Evolutionary conservation across 2,797 vertebrate genomes (phyloP).

Genomic region (Notamacropus eugenii): DNA sequence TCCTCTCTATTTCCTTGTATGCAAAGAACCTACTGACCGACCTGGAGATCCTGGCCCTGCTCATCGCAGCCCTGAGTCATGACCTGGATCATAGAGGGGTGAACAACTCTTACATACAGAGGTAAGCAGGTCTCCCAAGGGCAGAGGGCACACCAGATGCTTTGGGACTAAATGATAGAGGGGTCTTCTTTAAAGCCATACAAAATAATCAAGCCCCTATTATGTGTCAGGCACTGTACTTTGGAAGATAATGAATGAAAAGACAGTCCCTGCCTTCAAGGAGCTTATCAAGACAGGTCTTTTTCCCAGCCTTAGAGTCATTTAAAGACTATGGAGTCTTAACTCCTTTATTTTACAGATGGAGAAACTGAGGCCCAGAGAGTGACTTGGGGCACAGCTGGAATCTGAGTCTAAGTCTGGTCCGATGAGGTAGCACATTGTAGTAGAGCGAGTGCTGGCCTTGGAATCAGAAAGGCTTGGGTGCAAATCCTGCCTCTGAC

Average conservation of each 20-base stretch:
- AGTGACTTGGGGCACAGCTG: not conserved
- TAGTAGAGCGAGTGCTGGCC: not conserved
- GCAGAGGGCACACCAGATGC: not conserved
- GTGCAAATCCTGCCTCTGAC: not conserved
- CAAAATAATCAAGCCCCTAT: not conserved
- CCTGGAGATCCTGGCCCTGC: constrained; percentile 93
- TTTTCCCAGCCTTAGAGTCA: not conserved
- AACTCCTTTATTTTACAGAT: not conserved
- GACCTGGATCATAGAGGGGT: constrained; percentile 98
- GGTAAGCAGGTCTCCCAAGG: constrained; percentile 82
- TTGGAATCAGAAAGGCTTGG: not conserved
- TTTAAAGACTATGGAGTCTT: not conserved
- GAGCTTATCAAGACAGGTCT: not conserved
- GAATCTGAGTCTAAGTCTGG: not conserved
- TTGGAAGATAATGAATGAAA: not conserved
- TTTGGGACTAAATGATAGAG: not conserved
- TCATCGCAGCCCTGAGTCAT: constrained; percentile 96
- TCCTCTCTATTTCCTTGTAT: not conserved
- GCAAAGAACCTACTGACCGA: constrained; percentile 91
- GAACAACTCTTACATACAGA: constrained; percentile 98
- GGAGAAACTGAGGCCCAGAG: not conserved
- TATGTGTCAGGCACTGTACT: not conserved
- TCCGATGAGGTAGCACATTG: not conserved
- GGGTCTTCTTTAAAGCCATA: not conserved
- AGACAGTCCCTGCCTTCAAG: not conserved